A percentile compares a stretch with the other conserved stretches of the same genome.
These are phyloP conservation scores for Lomographa bimaculata DNA, from an alignment of 2,888 invertebrate genomes.

Conservation along the genomic window DNA sequence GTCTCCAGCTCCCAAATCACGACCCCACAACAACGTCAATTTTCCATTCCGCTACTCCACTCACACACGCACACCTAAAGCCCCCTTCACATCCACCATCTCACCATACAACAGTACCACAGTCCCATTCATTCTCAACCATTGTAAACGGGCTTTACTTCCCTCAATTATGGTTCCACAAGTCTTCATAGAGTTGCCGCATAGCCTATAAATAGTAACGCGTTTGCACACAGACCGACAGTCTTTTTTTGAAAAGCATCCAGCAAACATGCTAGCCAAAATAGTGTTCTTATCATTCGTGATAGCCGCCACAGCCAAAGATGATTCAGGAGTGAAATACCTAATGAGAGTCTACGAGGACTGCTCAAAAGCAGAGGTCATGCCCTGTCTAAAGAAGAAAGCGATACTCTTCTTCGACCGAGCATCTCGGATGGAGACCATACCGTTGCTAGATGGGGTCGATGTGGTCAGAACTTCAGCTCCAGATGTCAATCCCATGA, in stretches of 20 bases:
- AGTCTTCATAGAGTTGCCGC: constrained; percentile 19
- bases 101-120: constrained; percentile 24
- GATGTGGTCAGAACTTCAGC: constrained; percentile 84
- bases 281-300: constrained; percentile 52
- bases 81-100: constrained; percentile 16
- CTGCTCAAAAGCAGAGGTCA: constrained; percentile 87
- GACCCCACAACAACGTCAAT: constrained; percentile 48
- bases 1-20: constrained; percentile 25
- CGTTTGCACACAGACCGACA: constrained; percentile 62
- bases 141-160: constrained; percentile 35
- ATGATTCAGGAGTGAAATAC: constrained; percentile 85
- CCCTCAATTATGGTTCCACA: constrained; percentile 54
- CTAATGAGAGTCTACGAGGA: constrained; percentile 90
- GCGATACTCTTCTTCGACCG: constrained; percentile 91
- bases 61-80: constrained; percentile 36
- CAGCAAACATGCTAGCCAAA: constrained; percentile 49
- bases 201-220: constrained; percentile 73
- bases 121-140: constrained; percentile 28
- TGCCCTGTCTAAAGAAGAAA: constrained; percentile 91
- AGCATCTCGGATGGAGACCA: constrained; percentile 87
- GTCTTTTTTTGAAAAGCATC: constrained; percentile 78
- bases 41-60: constrained; percentile 54
- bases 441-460: constrained; percentile 84
- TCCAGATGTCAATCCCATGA: constrained; percentile 70
- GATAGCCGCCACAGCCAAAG: constrained; percentile 48